A percentile compares a stretch with the other conserved stretches of the same genome.
Conservation (phyloP, 2,888 invertebrate species). For the Heliconius cydno region DNA sequence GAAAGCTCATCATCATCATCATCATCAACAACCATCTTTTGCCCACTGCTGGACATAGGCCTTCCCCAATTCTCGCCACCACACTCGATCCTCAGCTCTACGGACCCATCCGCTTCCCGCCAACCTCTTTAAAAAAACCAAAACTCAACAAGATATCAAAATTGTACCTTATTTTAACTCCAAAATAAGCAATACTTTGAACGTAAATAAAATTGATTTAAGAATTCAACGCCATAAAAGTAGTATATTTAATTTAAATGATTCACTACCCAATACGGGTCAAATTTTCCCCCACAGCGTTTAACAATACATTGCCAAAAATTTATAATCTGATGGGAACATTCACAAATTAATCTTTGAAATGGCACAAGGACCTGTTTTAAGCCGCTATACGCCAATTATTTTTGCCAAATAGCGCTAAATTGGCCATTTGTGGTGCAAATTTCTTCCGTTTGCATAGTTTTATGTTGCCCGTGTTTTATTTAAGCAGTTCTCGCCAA, state of each 20-base stretch:
- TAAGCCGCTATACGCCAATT: slow-evolving; percentile 60
- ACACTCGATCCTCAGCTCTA: too few relatives aligned
- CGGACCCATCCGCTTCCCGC: too few relatives aligned
- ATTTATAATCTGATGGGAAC: slow-evolving; percentile 69
- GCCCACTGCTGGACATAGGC: too few relatives aligned
- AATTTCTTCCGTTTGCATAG: slow-evolving; percentile 71
- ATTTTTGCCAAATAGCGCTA: slow-evolving; percentile 71
- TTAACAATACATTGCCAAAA: slow-evolving; percentile 59
- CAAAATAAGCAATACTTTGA: neutral
- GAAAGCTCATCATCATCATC: neutral
- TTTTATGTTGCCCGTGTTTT: slow-evolving; percentile 58
- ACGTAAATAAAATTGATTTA: slow-evolving; percentile 18
- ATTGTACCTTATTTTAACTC: neutral
- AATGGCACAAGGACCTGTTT: slow-evolving; percentile 67
- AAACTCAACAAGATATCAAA: neutral
- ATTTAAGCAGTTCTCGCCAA: slow-evolving; percentile 40
- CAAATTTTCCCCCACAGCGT: slow-evolving; percentile 19
- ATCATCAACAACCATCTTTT: too few relatives aligned
- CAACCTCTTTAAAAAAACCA: too few relatives aligned
- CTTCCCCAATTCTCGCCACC: too few relatives aligned
- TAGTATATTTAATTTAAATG: slow-evolving; percentile 24
- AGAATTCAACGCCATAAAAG: neutral
- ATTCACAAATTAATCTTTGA: slow-evolving; percentile 70
- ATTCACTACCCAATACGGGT: slow-evolving; percentile 6
- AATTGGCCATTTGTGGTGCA: slow-evolving; percentile 71